A percentile compares a stretch with the other conserved stretches of the same genome.
Evolutionary conservation across 2,113 vertebrate genomes (phyloP).

Genomic region (Harpagus bidentatus): DNA sequence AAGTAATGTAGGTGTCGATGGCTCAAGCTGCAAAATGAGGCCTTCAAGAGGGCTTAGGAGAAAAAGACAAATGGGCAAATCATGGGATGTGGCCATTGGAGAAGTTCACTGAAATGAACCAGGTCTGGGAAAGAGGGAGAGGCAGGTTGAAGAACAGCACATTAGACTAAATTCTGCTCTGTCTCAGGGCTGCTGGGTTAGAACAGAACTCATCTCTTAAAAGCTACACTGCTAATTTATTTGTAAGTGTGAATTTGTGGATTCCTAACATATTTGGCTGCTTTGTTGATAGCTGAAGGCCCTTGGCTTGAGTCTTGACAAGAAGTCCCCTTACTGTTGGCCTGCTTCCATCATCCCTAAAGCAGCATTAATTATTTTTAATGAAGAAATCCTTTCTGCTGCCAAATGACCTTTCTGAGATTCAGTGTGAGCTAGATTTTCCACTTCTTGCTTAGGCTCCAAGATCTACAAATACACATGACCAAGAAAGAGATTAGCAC

Average conservation of each 20-base stretch:
- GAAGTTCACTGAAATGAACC: neutral
- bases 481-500: slow-evolving; percentile 35
- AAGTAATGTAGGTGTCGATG: neutral
- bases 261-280: slow-evolving; percentile 46
- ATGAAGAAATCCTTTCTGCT: slow-evolving; percentile 55
- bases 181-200: neutral
- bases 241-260: slow-evolving; percentile 42
- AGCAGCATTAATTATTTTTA: slow-evolving; percentile 66
- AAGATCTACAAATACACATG: slow-evolving; percentile 32
- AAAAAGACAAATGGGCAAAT: neutral
- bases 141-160: neutral
- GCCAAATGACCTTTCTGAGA: slow-evolving; percentile 53
- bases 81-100: neutral
- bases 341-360: slow-evolving; percentile 39
- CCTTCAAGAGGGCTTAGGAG: neutral
- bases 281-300: slow-evolving; percentile 38
- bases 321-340: slow-evolving; percentile 50
- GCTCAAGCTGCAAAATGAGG: neutral
- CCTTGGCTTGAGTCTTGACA: slow-evolving; percentile 49
- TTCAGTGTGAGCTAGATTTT: slow-evolving; percentile 43
- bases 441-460: slow-evolving; percentile 39
- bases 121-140: neutral
- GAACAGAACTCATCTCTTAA: neutral
- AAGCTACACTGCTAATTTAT: slow-evolving; percentile 10
- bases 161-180: neutral